Conservation (phyloP, 2,113 vertebrate genomes). For the Cygnus buccinator region DNA sequence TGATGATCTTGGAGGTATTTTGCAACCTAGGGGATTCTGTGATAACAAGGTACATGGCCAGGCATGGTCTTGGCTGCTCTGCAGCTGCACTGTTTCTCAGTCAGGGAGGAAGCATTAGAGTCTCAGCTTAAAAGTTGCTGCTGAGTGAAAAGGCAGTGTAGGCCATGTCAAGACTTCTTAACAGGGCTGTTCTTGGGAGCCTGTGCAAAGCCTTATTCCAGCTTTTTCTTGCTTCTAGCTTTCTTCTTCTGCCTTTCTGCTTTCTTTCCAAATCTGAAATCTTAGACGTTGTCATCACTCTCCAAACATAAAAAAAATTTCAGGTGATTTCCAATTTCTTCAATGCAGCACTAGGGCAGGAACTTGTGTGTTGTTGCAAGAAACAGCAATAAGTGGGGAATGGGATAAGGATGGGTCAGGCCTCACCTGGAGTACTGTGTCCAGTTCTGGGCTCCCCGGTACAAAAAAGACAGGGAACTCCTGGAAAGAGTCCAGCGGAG, state of each 20-base stretch:
- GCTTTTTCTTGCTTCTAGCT: neutral
- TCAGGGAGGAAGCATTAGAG: neutral
- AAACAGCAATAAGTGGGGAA: neutral
- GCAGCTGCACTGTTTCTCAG: neutral
- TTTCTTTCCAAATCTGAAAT: neutral
- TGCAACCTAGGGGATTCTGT: no score
- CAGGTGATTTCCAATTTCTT: neutral
- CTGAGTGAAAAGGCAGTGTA: neutral
- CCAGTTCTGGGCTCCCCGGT: no score
- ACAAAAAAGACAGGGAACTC: no score
- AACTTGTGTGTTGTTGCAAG: neutral
- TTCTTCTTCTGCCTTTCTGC: neutral
- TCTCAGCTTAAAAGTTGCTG: neutral
- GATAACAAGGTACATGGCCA: neutral
- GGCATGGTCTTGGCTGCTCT: neutral
- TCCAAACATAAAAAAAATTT: neutral
- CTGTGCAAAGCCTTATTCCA: neutral
- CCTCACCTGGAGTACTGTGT: no score
- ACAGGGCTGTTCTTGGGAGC: neutral
- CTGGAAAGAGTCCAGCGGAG: no score
- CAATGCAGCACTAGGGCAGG: neutral
- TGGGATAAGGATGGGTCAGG: no score
- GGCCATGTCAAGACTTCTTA: neutral
- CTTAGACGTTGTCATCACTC: neutral
- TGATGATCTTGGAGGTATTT: no score